Conservation (phyloP, 2,888 invertebrate genomes). For the Gortyna flavago region DNA sequence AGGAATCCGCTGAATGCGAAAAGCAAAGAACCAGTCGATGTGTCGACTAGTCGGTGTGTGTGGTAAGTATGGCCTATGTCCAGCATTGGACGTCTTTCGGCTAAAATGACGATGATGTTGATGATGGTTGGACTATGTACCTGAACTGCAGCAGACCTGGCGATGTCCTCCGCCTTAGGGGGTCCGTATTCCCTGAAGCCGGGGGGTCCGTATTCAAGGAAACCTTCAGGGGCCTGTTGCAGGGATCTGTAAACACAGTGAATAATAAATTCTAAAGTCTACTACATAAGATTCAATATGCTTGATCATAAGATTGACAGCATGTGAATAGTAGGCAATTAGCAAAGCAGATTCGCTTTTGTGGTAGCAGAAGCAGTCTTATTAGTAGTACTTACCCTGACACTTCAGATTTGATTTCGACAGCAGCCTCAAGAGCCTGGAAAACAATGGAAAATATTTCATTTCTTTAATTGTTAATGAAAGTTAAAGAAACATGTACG, state of each 20-base stretch:
- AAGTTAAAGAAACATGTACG: too few relatives aligned
- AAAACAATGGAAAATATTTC: not conserved
- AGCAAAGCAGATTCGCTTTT: not conserved
- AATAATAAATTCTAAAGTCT: not conserved
- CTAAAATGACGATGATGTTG: not conserved
- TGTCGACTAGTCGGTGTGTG: not conserved
- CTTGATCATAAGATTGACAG: not conserved
- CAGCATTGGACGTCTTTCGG: not conserved
- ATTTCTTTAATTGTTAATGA: not conserved
- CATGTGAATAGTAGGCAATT: not conserved
- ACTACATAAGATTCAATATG: not conserved
- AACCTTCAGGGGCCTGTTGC: slow-evolving; percentile 81
- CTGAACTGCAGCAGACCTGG: slow-evolving; percentile 61
- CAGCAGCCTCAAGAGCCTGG: slow-evolving; percentile 48
- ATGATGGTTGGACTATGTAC: not conserved
- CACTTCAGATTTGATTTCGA: slow-evolving; percentile 62
- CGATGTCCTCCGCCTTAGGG: slow-evolving; percentile 76
- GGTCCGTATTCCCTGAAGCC: slow-evolving; percentile 87
- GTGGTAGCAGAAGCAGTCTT: too few relatives aligned
- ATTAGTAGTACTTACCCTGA: slow-evolving; percentile 73
- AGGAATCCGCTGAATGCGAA: not conserved
- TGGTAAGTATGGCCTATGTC: too few relatives aligned
- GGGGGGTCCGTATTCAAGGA: slow-evolving; percentile 87
- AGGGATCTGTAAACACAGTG: slow-evolving; percentile 67
- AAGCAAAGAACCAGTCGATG: too few relatives aligned